A percentile compares a stretch with the other conserved stretches of the same genome.
Conservation (phyloP, 2,113 vertebrate genomes). For the Salvelinus namaycush region DNA sequence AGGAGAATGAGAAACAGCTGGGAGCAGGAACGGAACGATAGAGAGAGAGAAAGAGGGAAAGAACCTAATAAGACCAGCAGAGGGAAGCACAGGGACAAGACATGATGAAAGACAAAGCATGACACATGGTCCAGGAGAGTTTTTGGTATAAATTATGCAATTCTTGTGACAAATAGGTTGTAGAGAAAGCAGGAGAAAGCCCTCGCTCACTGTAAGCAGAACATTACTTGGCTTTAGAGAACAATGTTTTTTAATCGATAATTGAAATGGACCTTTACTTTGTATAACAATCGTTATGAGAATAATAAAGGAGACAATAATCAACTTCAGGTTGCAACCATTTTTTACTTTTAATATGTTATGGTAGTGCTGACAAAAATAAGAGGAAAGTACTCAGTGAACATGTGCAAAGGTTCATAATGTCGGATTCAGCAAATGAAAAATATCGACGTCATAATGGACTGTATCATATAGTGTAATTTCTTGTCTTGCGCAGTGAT, state of each 20-base stretch:
- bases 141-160: slow-evolving; percentile 42
- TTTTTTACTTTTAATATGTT: slow-evolving; percentile 51
- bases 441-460: slow-evolving; percentile 25
- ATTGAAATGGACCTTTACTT: neutral
- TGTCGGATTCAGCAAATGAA: slow-evolving; percentile 51
- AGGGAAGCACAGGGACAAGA: too few relatives aligned
- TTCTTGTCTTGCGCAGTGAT: slow-evolving; percentile 53
- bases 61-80: too few relatives aligned
- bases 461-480: slow-evolving; percentile 25
- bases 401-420: slow-evolving; percentile 54
- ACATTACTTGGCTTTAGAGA: neutral
- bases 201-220: neutral
- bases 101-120: too few relatives aligned
- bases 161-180: slow-evolving; percentile 20
- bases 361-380: slow-evolving; percentile 57
- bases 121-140: slow-evolving; percentile 9
- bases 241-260: too few relatives aligned
- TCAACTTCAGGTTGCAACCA: slow-evolving; percentile 17
- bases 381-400: slow-evolving; percentile 60
- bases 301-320: slow-evolving; percentile 19
- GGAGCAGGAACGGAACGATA: too few relatives aligned
- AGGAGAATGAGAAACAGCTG: too few relatives aligned
- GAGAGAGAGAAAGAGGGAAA: too few relatives aligned
- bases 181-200: neutral
- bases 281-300: neutral